A percentile compares a stretch with the other conserved stretches of the same genome.
Evolutionary conservation across 2,113 vertebrate genomes (phyloP).

Genomic region (Silurus glanis): DNA sequence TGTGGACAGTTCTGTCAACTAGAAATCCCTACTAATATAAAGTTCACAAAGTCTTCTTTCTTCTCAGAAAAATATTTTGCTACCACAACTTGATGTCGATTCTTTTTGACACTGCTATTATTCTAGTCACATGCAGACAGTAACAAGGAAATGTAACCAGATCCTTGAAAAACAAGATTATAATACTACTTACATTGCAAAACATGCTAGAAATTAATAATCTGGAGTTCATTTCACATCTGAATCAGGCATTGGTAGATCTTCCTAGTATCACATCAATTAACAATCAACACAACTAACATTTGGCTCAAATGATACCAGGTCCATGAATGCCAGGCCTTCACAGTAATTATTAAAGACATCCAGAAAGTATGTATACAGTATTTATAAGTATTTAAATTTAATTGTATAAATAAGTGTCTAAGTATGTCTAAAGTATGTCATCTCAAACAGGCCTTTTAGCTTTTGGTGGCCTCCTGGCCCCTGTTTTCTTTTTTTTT

Average conservation of each 20-base stretch:
- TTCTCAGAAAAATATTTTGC: neutral
- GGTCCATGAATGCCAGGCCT: neutral
- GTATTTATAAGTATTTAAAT: too few species aligned
- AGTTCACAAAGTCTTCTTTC: neutral
- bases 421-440: neutral
- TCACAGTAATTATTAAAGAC: neutral
- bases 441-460: constrained; percentile 33
- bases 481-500: too few species aligned
- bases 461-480: neutral
- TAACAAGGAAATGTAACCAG: neutral
- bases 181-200: neutral
- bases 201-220: neutral
- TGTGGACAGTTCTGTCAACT: neutral
- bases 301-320: neutral
- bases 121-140: neutral
- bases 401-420: too few species aligned
- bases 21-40: too few species aligned
- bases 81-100: neutral
- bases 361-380: constrained; percentile 2
- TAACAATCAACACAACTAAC: neutral
- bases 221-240: neutral
- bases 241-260: neutral
- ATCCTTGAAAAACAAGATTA: neutral
- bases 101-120: neutral
- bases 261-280: too few species aligned